Conservation (phyloP, 2,113 vertebrate genomes). For the Hystrix brachyura region DNA sequence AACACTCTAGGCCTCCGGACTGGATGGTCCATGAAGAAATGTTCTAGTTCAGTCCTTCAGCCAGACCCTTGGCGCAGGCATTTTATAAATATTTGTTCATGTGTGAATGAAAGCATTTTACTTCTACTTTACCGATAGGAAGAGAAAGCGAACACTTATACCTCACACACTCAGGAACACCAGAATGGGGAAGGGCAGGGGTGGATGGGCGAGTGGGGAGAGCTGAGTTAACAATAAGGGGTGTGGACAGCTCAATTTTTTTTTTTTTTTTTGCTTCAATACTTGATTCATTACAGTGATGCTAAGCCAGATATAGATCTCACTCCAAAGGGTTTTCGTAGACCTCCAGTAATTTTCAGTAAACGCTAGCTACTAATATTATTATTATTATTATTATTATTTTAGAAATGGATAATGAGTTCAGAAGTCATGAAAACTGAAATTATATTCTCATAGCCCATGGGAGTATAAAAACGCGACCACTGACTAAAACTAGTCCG, state of each 20-base stretch:
- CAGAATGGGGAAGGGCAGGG: background rate
- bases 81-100: conserved; percentile 67
- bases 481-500: background rate
- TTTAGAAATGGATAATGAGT: conserved; percentile 34
- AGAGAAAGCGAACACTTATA: conserved; percentile 56
- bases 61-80: background rate
- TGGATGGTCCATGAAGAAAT: background rate
- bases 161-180: background rate
- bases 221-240: background rate
- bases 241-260: background rate
- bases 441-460: conserved; percentile 42
- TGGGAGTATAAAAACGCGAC: background rate
- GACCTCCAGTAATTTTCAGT: conserved; percentile 49
- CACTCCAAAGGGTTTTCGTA: conserved; percentile 10
- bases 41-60: background rate
- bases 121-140: conserved; percentile 39
- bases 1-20: background rate
- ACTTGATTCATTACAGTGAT: background rate
- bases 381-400: conserved; percentile 40
- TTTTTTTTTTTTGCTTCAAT: background rate
- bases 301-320: background rate
- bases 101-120: conserved; percentile 45
- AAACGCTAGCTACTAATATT: conserved; percentile 57
- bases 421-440: conserved; percentile 66
- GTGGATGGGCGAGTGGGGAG: background rate